Conservation (phyloP, 2,113 vertebrate species). For the Pelecanoides urinatrix region DNA sequence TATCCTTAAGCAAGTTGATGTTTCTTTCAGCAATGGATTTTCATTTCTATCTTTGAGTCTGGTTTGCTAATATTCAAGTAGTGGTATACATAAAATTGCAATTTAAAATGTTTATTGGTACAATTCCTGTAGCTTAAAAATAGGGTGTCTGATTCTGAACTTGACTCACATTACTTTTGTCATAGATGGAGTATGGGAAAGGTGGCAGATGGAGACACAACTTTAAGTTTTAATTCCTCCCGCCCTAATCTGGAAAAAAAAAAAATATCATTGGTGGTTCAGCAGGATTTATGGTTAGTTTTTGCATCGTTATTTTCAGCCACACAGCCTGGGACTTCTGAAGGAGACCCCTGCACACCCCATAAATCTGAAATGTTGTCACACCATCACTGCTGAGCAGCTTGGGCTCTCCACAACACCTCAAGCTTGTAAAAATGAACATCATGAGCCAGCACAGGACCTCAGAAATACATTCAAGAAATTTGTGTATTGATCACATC, state of each 20-base stretch:
- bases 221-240: neutral
- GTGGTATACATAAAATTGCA: neutral
- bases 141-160: neutral
- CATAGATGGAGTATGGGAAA: neutral
- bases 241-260: neutral
- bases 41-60: neutral
- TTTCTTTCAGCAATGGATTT: neutral
- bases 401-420: neutral
- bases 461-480: neutral
- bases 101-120: neutral
- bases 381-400: neutral
- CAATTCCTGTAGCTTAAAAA: neutral
- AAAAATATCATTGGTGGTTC: too few relatives aligned
- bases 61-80: neutral
- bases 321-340: neutral
- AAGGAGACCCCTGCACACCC: rapidly evolving
- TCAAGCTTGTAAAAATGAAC: neutral
- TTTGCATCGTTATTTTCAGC: neutral
- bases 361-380: neutral
- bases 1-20: neutral
- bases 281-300: neutral
- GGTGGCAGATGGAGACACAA: neutral
- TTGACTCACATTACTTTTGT: neutral
- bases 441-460: neutral
- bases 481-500: neutral